Evolutionary conservation across 1,140 invertebrate genomes (phyloP).

Genomic region (Drosophila pruinosa): DNA sequence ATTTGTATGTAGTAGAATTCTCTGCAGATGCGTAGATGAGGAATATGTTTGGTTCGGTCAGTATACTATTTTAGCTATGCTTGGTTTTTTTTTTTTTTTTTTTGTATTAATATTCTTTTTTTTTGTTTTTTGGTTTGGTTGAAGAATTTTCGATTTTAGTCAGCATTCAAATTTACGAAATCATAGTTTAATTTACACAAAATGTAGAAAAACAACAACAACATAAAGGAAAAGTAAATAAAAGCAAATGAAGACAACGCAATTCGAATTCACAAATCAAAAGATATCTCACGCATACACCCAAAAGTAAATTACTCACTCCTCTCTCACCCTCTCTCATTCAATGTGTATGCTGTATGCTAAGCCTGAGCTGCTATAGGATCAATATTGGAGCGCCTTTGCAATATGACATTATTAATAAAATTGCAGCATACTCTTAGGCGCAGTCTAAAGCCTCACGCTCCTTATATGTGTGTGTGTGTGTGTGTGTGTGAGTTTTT

Average conservation of each 20-base stretch:
- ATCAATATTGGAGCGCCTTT: slow-evolving; percentile 76
- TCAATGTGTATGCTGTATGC: slow-evolving; percentile 24
- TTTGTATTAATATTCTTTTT: slow-evolving; percentile 22
- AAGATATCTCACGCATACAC: slow-evolving; percentile 25
- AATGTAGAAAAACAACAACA: slow-evolving; percentile 8
- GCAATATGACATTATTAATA: slow-evolving; percentile 82
- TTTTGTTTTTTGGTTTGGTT: slow-evolving; percentile 35
- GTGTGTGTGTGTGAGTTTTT: slow-evolving; percentile 2
- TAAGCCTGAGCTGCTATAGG: slow-evolving; percentile 39
- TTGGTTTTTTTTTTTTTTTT: slow-evolving; percentile 25
- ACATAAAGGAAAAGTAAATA: slow-evolving; percentile 15
- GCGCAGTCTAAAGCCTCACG: slow-evolving; percentile 43
- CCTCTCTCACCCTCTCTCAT: not conserved
- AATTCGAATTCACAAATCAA: slow-evolving; percentile 44
- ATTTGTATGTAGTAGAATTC: slow-evolving; percentile 99
- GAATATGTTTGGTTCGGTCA: slow-evolving; percentile 77
- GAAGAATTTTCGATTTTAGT: slow-evolving; percentile 1
- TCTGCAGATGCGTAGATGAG: slow-evolving; percentile 87
- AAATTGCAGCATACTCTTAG: slow-evolving; percentile 73
- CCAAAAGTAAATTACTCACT: slow-evolving; percentile 23
- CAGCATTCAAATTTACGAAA: slow-evolving; percentile 80
- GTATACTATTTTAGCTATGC: slow-evolving; percentile 61
- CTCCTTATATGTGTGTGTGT: slow-evolving; percentile 14
- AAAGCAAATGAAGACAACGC: slow-evolving; percentile 43
- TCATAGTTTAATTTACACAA: slow-evolving; percentile 27